phyloP scores from a whole-genome alignment of 2,113 vertebrate genomes.

The Pseudonaja textilis region DNA sequence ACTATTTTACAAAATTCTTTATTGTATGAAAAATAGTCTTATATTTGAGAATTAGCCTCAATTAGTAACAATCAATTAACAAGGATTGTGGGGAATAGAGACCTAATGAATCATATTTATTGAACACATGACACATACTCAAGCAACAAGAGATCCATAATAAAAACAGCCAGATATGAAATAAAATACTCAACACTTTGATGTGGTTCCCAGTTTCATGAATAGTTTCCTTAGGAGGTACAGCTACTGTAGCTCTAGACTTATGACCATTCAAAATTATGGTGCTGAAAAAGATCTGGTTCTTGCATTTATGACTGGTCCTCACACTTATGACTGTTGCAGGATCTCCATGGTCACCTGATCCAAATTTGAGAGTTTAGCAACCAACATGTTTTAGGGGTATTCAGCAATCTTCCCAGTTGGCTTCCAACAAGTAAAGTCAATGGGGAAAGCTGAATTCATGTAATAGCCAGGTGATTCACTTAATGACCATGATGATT shows the following conservation, averaged over 20 bases:
- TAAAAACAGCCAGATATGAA: background rate
- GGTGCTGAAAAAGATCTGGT: background rate
- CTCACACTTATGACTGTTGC: background rate
- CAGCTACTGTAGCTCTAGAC: background rate
- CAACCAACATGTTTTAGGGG: background rate
- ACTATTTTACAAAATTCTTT: fast-evolving
- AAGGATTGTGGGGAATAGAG: background rate
- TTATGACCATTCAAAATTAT: background rate
- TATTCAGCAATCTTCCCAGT: background rate
- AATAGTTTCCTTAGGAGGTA: background rate
- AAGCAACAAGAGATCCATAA: background rate
- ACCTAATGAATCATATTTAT: background rate
- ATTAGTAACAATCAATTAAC: background rate
- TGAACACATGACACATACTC: background rate
- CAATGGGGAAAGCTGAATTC: background rate
- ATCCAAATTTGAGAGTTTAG: background rate
- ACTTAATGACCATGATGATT: background rate
- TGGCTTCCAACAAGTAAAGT: background rate
- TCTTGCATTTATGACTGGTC: background rate
- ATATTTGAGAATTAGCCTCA: background rate
- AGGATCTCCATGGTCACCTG: background rate
- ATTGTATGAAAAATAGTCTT: background rate
- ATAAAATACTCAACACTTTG: background rate
- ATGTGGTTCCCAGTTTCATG: background rate
- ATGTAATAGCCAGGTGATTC: background rate